Percentiles rank a stretch among this genome's conserved stretches.
phyloP scores from a whole-genome alignment of 2,888 invertebrate species.

The Psylliodes chrysocephalus region DNA sequence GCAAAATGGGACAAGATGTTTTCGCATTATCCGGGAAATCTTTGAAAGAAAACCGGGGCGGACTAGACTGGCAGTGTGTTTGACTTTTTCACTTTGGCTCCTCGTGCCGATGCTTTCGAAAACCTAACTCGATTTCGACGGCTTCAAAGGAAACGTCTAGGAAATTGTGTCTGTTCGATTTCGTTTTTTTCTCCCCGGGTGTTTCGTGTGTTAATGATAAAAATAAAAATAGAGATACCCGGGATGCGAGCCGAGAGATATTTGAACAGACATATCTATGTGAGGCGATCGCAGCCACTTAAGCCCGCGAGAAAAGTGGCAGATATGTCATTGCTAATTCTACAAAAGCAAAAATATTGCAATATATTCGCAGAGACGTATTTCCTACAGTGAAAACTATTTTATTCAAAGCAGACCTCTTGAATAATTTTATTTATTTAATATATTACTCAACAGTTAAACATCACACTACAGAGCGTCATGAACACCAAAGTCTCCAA shows the following conservation, averaged over 20 bases:
- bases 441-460: no score
- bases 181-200: conserved; percentile 24
- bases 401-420: no score
- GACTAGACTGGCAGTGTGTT: conserved; percentile 16
- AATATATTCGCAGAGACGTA: no score
- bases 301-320: no score
- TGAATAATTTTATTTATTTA: no score
- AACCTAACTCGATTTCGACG: conserved; percentile 37
- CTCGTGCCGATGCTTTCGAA: conserved; percentile 23
- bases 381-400: no score
- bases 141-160: conserved; percentile 36
- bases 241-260: neutral
- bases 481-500: no score
- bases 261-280: neutral
- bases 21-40: conserved; percentile 43
- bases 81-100: conserved; percentile 40
- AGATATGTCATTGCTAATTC: no score
- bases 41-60: conserved; percentile 32
- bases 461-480: no score
- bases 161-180: conserved; percentile 29
- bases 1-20: conserved; percentile 52
- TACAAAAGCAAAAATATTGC: no score
- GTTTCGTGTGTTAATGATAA: conserved; percentile 23
- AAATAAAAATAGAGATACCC: conserved; percentile 7
- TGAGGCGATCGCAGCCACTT: neutral